These are phyloP conservation scores for Alfaro cultratus DNA, from an alignment of 2,797 vertebrate species.

Conservation along the genomic window DNA sequence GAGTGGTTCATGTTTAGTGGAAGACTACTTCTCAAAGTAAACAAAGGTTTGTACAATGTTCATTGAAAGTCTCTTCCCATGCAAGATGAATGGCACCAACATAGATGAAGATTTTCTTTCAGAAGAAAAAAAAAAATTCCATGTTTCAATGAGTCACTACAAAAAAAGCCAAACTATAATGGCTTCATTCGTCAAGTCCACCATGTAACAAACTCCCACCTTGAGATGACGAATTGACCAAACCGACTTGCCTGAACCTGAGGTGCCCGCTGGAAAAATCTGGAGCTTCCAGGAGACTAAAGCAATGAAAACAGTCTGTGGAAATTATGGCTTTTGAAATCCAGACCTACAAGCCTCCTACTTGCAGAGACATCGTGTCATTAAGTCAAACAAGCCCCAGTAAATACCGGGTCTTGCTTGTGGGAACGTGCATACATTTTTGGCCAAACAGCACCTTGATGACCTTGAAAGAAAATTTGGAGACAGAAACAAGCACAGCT, in stretches of 20 bases:
- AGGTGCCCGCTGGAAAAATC: conserved; percentile 19
- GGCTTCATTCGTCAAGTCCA: conserved; percentile 22
- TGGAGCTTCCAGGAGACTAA: neutral
- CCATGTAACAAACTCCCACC: neutral
- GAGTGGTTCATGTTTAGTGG: too few relatives aligned
- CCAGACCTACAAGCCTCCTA: conserved; percentile 14
- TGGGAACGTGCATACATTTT: conserved; percentile 4
- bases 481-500: conserved; percentile 29
- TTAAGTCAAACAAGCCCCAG: conserved; percentile 2
- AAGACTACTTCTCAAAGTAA: neutral
- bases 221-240: neutral
- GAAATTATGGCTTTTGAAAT: conserved; percentile 32
- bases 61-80: neutral
- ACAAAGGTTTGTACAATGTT: neutral
- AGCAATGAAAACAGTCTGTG: conserved; percentile 25
- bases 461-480: conserved; percentile 21
- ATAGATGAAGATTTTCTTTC: neutral
- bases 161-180: neutral
- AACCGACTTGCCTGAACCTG: conserved; percentile 31
- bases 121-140: neutral
- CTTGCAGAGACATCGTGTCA: neutral
- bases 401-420: neutral
- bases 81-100: neutral
- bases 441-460: conserved; percentile 2
- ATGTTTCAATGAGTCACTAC: conserved; percentile 51